Conservation (phyloP, 1,140 invertebrate species). For the Nixonia krombeini region DNA sequence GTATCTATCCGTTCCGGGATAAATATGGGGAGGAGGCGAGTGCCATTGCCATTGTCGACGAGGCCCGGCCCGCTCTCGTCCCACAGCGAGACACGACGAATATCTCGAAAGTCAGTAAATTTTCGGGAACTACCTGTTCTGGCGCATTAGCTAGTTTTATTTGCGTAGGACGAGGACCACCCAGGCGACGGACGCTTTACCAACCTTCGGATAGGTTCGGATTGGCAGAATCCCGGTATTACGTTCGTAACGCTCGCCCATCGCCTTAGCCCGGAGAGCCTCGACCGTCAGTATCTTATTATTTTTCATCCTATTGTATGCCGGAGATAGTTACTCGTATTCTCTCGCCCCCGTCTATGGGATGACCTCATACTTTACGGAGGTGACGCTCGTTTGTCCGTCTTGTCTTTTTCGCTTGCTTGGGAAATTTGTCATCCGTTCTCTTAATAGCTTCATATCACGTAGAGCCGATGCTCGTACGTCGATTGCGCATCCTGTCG, state of each 20-base stretch:
- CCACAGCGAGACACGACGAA: conserved; percentile 27
- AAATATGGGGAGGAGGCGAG: conserved; percentile 42
- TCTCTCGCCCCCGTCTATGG: neutral
- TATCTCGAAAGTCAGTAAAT: conserved; percentile 65
- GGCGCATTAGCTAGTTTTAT: conserved; percentile 54
- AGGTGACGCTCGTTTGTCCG: conserved; percentile 5
- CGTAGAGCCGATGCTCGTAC: neutral
- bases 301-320: conserved; percentile 42
- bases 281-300: conserved; percentile 29
- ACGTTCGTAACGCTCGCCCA: conserved; percentile 32
- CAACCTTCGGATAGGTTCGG: conserved; percentile 55
- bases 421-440: conserved; percentile 38
- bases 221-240: conserved; percentile 60
- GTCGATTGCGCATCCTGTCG: neutral
- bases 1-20: conserved; percentile 39
- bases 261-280: conserved; percentile 29
- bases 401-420: conserved; percentile 17
- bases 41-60: conserved; percentile 41
- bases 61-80: conserved; percentile 39
- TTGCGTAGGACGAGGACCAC: conserved; percentile 68
- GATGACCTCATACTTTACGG: neutral
- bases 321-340: conserved; percentile 32
- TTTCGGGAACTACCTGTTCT: conserved; percentile 60
- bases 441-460: conserved; percentile 29
- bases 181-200: conserved; percentile 60